Conservation (phyloP, 1,140 invertebrate genomes). For the Triops longicaudatus region DNA sequence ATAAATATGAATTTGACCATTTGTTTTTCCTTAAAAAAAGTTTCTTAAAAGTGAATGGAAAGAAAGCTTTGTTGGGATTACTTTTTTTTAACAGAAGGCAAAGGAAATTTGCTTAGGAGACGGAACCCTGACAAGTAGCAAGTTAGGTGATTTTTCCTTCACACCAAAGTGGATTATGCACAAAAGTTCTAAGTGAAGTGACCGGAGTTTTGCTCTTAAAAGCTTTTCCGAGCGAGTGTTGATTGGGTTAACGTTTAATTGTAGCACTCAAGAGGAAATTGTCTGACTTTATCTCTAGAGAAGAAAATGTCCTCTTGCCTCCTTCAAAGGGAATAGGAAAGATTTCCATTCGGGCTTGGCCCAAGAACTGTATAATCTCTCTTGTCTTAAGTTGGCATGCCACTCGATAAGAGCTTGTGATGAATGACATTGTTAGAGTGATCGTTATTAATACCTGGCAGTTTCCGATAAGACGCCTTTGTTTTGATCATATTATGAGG, state of each 20-base stretch:
- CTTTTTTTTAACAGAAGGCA: background rate
- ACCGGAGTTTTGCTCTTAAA: background rate
- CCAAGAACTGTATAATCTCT: too few species aligned
- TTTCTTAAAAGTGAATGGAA: too few species aligned
- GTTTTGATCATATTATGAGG: background rate
- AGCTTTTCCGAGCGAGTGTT: background rate
- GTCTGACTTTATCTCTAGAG: background rate
- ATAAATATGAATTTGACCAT: too few species aligned
- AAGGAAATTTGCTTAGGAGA: background rate
- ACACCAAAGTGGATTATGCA: background rate
- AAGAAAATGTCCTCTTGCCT: too few species aligned
- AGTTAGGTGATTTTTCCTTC: background rate
- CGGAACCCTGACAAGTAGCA: background rate
- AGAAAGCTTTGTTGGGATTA: too few species aligned
- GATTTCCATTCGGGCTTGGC: too few species aligned
- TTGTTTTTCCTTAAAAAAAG: too few species aligned
- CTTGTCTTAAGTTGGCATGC: too few species aligned
- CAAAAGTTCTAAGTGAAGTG: background rate
- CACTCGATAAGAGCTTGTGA: background rate
- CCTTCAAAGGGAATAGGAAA: too few species aligned
- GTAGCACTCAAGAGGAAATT: background rate
- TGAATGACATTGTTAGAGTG: background rate
- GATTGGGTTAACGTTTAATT: background rate
- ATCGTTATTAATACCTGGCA: background rate
- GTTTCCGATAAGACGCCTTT: slow-evolving; percentile 4